A percentile compares a stretch with the other conserved stretches of the same genome.
phyloP scores from a whole-genome alignment of 1,140 invertebrate species.

The Xylocopa sonorina region DNA sequence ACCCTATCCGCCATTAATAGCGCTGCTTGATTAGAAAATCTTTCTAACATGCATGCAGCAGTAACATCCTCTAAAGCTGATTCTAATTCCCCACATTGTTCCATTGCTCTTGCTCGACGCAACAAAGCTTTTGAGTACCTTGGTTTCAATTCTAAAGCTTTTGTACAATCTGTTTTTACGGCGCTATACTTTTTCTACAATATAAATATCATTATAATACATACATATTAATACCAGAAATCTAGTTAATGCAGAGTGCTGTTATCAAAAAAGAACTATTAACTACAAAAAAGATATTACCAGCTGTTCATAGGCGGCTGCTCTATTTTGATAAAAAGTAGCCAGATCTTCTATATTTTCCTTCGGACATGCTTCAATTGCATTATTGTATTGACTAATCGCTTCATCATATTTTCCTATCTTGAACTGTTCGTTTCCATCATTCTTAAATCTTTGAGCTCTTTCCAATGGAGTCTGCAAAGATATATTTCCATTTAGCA shows the following conservation, averaged over 20 bases:
- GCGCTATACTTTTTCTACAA: constrained; percentile 89
- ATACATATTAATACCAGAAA: constrained; percentile 4
- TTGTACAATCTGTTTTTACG: constrained; percentile 93
- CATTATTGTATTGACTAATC: constrained; percentile 93
- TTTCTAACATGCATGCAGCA: constrained; percentile 94
- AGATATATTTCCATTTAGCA: not conserved
- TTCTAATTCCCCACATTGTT: constrained; percentile 89
- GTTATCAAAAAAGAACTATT: not conserved
- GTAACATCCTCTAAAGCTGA: constrained; percentile 95
- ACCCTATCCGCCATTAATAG: constrained; percentile 92
- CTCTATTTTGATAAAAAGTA: constrained; percentile 97
- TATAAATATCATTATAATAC: constrained; percentile 28
- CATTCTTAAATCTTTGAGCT: constrained; percentile 90
- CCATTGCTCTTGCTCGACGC: constrained; percentile 91
- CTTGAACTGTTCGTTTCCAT: constrained; percentile 95
- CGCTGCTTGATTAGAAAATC: constrained; percentile 90
- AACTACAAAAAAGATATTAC: constrained; percentile 77
- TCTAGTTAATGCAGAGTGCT: no score
- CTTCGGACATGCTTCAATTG: constrained; percentile 91
- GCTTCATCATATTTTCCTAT: constrained; percentile 94
- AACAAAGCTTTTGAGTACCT: constrained; percentile 95
- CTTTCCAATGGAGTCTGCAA: constrained; percentile 85
- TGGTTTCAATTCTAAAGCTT: constrained; percentile 92
- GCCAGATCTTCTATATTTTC: constrained; percentile 89
- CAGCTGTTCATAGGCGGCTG: constrained; percentile 96